phyloP scores from a whole-genome alignment of 2,113 vertebrate genomes.

The Leuciscus idus region DNA sequence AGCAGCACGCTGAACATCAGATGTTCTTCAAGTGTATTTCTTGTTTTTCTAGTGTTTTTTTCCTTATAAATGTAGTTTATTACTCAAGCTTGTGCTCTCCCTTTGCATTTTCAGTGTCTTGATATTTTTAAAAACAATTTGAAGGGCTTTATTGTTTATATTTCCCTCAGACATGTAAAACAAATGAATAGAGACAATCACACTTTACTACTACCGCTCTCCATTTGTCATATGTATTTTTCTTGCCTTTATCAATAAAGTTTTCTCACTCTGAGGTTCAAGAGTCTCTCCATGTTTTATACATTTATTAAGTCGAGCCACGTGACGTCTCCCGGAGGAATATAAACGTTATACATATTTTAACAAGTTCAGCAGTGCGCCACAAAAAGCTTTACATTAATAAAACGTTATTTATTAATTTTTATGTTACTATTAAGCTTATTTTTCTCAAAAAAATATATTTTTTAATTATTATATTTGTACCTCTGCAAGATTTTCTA shows the following conservation, averaged over 20 bases:
- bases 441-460: too few relatives aligned
- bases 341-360: background rate
- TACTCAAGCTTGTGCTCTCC: too few relatives aligned
- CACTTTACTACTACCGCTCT: background rate
- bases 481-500: too few relatives aligned
- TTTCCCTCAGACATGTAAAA: background rate
- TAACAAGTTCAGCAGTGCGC: background rate
- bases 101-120: too few relatives aligned
- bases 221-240: background rate
- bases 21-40: too few relatives aligned
- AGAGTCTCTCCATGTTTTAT: background rate
- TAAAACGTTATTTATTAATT: background rate
- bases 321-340: background rate
- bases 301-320: background rate
- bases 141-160: too few relatives aligned
- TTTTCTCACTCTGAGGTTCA: background rate
- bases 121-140: too few relatives aligned
- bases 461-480: too few relatives aligned
- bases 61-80: too few relatives aligned
- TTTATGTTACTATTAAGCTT: background rate
- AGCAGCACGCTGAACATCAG: too few relatives aligned
- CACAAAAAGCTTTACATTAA: background rate
- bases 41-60: too few relatives aligned
- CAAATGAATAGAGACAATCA: background rate
- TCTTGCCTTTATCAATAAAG: background rate